Evolutionary conservation across 2,888 invertebrate species (phyloP), one percentile per base, ranked within the genome.

Genomic region (Drosophila tanythrix): DNA sequence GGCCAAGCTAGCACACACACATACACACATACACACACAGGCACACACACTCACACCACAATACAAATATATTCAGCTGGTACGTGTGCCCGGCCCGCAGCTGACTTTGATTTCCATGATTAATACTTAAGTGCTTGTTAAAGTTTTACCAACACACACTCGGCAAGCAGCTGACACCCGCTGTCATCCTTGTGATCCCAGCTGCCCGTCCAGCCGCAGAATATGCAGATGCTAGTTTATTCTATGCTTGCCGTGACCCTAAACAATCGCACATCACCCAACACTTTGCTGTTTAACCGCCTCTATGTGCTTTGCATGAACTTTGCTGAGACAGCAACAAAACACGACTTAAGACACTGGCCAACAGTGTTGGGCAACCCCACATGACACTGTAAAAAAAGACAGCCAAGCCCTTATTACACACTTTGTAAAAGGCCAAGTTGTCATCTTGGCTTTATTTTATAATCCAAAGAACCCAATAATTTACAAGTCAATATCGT

Each of bases 121-220:
- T 87, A 90, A 87, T 90, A 87, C 90, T 87, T 87, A 90, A 87
- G 89, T 84, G 87, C 88, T 89, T 87, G 89, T 89, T 87, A 76
- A 88, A 88, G 87, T 88, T 82, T 83, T 65, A 73, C 79, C 86
- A 70, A 69, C 68, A 61, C 72, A 67, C 62, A 59, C 66, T 65
- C 35, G 62, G 50, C 27, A 64, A 77, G 51, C 62, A 62, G 62
- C 71, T 68, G 72, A 53, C 64, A 55, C 66, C 67, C 38, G 33
- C 21, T 52, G 29, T 40, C 55, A 25, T 13, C 18, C 27, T 10
- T 27, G n/a, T 8, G 11, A 8, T 29, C 46, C 13, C 31, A 31
- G 40, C 43, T 56, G 53, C n/a, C 25, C 46, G 33, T 1, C 64
- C 40, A 60, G 29, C 38, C 59, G 48, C 52, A 59, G 40, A 76